Evolutionary conservation across 2,888 invertebrate genomes (phyloP).

Genomic region (Hydraecia micacea): DNA sequence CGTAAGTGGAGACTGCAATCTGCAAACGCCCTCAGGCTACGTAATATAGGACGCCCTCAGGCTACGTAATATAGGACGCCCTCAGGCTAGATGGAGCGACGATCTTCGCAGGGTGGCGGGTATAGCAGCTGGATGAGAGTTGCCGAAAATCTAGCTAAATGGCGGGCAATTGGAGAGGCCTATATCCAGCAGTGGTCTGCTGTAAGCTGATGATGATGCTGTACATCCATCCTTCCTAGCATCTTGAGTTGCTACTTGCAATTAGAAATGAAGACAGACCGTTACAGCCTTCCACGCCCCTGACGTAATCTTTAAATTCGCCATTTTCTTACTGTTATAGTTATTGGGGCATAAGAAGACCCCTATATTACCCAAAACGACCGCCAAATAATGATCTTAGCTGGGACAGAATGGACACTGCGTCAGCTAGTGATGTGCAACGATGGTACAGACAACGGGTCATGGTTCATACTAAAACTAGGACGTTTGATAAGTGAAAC

Average conservation of each 20-base stretch:
- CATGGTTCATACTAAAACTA: background rate
- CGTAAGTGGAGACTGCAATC: background rate
- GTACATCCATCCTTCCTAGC: background rate
- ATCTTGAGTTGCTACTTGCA: background rate
- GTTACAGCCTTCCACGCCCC: too few species aligned
- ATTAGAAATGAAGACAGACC: background rate
- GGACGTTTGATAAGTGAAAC: background rate
- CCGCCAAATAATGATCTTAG: background rate
- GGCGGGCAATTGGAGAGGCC: background rate
- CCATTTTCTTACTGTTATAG: conserved; percentile 3
- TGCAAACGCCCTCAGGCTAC: background rate
- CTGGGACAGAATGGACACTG: background rate
- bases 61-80: background rate
- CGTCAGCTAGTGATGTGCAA: background rate
- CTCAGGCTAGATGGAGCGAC: background rate
- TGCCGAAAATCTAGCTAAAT: background rate
- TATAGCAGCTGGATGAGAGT: background rate
- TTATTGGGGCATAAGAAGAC: background rate
- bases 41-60: background rate
- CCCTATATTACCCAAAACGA: background rate
- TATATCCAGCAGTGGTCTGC: background rate
- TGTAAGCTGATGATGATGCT: background rate
- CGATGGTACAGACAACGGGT: background rate
- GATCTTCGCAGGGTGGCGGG: too few species aligned
- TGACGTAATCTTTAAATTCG: conserved; percentile 1